Percentiles rank a stretch among this genome's conserved stretches.
Evolutionary conservation across 2,888 invertebrate genomes (phyloP).

Genomic region (Oligia strigilis): DNA sequence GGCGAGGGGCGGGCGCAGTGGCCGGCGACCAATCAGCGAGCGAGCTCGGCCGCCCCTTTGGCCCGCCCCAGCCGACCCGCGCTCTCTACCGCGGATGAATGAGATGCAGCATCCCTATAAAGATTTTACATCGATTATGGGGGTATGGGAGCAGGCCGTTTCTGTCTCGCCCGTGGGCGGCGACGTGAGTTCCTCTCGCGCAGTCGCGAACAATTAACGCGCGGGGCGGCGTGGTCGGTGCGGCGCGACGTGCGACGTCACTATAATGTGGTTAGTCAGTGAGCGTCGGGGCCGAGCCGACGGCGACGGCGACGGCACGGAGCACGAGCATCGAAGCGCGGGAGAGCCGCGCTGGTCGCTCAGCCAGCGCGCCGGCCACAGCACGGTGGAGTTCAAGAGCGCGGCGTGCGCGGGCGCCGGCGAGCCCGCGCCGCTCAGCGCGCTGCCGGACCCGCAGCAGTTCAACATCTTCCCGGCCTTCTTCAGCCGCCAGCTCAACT

Average conservation of each 20-base stretch:
- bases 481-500: slow-evolving; percentile 96
- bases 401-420: slow-evolving; percentile 92
- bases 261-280: slow-evolving; percentile 92
- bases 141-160: slow-evolving; percentile 84
- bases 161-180: slow-evolving; percentile 86
- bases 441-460: slow-evolving; percentile 93
- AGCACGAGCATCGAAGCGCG: slow-evolving; percentile 84
- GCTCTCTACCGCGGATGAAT: slow-evolving; percentile 76
- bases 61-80: slow-evolving; percentile 74
- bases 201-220: slow-evolving; percentile 90
- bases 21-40: slow-evolving; percentile 70
- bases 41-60: slow-evolving; percentile 71
- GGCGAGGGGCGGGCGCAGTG: slow-evolving; percentile 67
- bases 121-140: slow-evolving; percentile 88
- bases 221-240: slow-evolving; percentile 85
- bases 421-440: slow-evolving; percentile 89
- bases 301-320: slow-evolving; percentile 87
- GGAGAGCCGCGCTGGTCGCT: slow-evolving; percentile 87
- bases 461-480: slow-evolving; percentile 98
- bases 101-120: slow-evolving; percentile 87
- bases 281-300: slow-evolving; percentile 91
- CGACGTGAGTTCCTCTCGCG: slow-evolving; percentile 84
- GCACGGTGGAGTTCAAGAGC: slow-evolving; percentile 96
- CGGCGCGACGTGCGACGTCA: slow-evolving; percentile 86
- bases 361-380: slow-evolving; percentile 90